phyloP scores from a whole-genome alignment of 2,113 vertebrate species.

The Lycocorax pyrrhopterus region DNA sequence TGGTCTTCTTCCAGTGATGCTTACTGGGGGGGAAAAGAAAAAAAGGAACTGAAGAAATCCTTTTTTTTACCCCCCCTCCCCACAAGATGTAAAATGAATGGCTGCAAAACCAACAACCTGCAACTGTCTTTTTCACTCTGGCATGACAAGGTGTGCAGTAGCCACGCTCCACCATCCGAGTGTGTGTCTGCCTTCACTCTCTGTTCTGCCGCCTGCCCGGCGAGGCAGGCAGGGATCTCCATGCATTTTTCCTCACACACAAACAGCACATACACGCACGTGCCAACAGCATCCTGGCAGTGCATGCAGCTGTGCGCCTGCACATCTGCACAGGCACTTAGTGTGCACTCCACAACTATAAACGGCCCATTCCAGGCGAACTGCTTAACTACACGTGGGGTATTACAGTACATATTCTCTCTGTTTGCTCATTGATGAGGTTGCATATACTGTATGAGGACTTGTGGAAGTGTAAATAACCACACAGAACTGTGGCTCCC shows the following conservation, averaged over 20 bases:
- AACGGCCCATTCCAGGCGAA: slow-evolving; percentile 62
- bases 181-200: slow-evolving; percentile 64
- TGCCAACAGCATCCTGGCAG: neutral
- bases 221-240: slow-evolving; percentile 55
- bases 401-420: slow-evolving; percentile 47
- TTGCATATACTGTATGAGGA: slow-evolving; percentile 60
- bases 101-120: slow-evolving; percentile 78
- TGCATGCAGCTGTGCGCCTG: slow-evolving; percentile 12
- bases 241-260: slow-evolving; percentile 49
- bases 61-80: slow-evolving; percentile 64
- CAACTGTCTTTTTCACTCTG: slow-evolving; percentile 75
- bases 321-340: neutral
- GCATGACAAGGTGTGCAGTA: slow-evolving; percentile 86
- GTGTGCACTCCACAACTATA: slow-evolving; percentile 23
- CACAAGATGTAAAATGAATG: slow-evolving; percentile 83
- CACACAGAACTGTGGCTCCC: slow-evolving; percentile 41
- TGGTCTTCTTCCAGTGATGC: slow-evolving; percentile 82
- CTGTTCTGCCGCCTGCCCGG: neutral
- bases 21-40: slow-evolving; percentile 62
- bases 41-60: slow-evolving; percentile 73
- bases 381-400: slow-evolving; percentile 50
- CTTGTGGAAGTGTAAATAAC: slow-evolving; percentile 63
- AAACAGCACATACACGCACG: slow-evolving; percentile 8
- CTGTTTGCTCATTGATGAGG: slow-evolving; percentile 65
- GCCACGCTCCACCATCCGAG: slow-evolving; percentile 40